Conservation (phyloP, 92 coral and sea anemone genomes). For the Diadumene lineata region DNA sequence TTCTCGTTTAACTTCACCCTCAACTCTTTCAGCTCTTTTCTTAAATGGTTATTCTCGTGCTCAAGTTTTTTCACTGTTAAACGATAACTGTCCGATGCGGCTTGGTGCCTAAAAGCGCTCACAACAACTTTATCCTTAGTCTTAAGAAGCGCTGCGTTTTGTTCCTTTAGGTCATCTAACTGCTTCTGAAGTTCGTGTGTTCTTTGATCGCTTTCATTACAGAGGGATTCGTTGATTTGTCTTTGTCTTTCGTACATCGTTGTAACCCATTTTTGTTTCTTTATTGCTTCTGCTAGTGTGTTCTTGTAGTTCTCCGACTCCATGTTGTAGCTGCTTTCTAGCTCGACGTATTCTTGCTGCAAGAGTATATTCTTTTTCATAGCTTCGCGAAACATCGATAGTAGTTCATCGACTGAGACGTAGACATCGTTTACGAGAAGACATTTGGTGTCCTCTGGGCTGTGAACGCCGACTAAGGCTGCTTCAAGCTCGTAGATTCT, state of each 20-base stretch:
- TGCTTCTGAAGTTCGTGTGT: constrained; percentile 39
- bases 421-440: no score
- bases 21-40: constrained; percentile 1
- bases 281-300: constrained; percentile 12
- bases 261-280: constrained; percentile 27
- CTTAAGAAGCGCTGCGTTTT: constrained; percentile 11
- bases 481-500: neutral
- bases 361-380: neutral
- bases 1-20: no score
- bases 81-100: neutral
- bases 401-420: neutral
- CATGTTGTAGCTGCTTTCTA: constrained; percentile 12
- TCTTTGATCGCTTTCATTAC: constrained; percentile 56
- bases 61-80: constrained; percentile 15
- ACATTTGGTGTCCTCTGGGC: neutral
- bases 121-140: neutral
- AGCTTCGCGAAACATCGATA: constrained; percentile 7
- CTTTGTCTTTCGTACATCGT: constrained; percentile 29
- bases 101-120: neutral
- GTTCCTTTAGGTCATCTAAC: constrained; percentile 16
- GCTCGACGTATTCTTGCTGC: constrained; percentile 19
- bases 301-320: neutral
- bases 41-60: neutral
- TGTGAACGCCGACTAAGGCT: constrained; percentile 5
- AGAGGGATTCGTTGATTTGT: constrained; percentile 34